These are phyloP conservation scores for Pycnonotus jocosus DNA, from an alignment of 2,113 vertebrate species.

Conservation along the genomic window DNA sequence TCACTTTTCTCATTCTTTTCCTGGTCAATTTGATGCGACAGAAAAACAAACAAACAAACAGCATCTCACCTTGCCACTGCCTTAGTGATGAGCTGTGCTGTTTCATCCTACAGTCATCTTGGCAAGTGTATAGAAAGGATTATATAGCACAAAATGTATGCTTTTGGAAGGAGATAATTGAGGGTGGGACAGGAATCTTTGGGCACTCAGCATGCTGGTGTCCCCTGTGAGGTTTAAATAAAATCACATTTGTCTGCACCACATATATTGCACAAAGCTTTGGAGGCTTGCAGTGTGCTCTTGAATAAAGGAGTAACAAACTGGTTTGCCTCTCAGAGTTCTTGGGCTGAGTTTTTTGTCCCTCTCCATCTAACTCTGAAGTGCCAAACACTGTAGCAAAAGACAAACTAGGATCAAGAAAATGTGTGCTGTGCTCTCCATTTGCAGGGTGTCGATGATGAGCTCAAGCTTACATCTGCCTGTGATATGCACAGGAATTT, in stretches of 20 bases:
- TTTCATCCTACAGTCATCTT: not conserved
- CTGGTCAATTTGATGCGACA: not conserved
- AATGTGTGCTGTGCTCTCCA: not conserved
- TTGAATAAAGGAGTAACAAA: not conserved
- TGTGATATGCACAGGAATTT: not conserved
- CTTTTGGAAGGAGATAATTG: not conserved
- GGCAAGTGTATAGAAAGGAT: not conserved
- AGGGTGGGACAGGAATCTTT: not conserved
- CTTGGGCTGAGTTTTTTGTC: not conserved
- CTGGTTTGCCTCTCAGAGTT: not conserved
- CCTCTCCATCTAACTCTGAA: not conserved
- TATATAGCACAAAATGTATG: not conserved
- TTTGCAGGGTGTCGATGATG: not conserved
- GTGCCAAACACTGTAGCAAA: accelerated
- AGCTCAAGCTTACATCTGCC: not conserved
- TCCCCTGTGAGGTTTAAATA: not conserved
- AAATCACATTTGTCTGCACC: not conserved
- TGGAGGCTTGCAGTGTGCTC: not conserved
- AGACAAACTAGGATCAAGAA: not conserved
- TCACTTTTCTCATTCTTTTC: not conserved
- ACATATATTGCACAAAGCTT: not conserved
- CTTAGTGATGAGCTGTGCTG: not conserved
- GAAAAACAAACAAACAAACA: not conserved
- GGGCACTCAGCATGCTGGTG: not conserved
- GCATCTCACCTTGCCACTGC: not conserved